Evolutionary conservation across 2,797 vertebrate species (phyloP), one percentile per base, ranked within the genome.

Genomic region (Manis crassicaudata): DNA sequence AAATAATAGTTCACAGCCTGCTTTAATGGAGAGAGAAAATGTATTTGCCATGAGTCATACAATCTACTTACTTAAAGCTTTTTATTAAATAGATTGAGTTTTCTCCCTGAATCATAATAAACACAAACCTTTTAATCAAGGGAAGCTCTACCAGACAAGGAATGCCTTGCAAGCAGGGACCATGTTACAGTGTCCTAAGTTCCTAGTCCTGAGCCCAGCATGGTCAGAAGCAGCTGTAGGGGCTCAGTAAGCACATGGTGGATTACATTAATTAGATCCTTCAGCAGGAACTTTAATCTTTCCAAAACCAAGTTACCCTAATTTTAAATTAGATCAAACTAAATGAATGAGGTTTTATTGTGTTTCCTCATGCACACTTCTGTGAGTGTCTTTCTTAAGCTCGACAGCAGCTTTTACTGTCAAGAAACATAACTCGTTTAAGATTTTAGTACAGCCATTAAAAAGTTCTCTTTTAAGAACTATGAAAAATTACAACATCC

Each of bases 241-340:
- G 43, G 37, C n/a, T 90, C 62, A 94, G 35, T 43, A 32, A 52
- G 35, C 73, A 40, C 40, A 14, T 75, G 50, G 67, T 32, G 27
- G 90, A 54, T 37, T 84, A 16, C 88, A 79, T 90, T 93, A 73
- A 92, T 92, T 73, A 87, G 72, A 23, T 93, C 20, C 65, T 94
- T 83, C 29, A 80, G 27, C 40, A 87, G 43, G 40, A 94, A 86
- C 14, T 63, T 88, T 92, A 94, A 95, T 87, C 32, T 94, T 94
- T 81, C 37, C 40, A 67, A 93, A 23, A 82, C 29, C n/a, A 92
- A 93, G 37, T 76, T 89, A 80, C 9, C 65, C 63, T 10, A 82
- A 96, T 77, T 94, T 93, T 72, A 90, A 91, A 91, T 83, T 56
- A 95, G 73, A 37, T 85, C 84, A 96, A 82, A 65, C 32, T 67